Evolutionary conservation across 2,797 vertebrate genomes (phyloP).

Genomic region (Gila robusta): DNA sequence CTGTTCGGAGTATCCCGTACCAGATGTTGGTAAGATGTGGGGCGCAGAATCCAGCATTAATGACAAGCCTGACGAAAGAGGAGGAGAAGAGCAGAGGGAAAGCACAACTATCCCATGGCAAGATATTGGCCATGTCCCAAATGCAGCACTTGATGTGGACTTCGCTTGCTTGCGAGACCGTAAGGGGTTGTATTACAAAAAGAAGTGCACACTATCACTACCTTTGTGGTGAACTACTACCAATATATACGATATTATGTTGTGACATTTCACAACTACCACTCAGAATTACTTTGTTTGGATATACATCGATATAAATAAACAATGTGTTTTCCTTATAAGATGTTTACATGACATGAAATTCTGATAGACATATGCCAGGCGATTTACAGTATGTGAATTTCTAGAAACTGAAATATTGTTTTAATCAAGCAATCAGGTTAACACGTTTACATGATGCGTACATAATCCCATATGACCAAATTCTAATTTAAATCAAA

Average conservation of each 20-base stretch:
- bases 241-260: neutral
- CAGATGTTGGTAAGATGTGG: constrained; percentile 73
- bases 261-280: neutral
- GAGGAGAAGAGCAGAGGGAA: constrained; percentile 68
- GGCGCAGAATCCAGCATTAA: constrained; percentile 74
- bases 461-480: neutral
- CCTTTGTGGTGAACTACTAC: neutral
- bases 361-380: neutral
- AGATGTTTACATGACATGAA: neutral
- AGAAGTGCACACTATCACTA: neutral
- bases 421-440: no score
- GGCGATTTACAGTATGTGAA: neutral
- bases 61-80: constrained; percentile 67
- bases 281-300: neutral
- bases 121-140: neutral
- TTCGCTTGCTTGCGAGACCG: neutral
- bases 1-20: constrained; percentile 61
- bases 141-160: constrained; percentile 1
- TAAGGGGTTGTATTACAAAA: neutral
- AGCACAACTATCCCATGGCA: constrained; percentile 45
- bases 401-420: neutral
- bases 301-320: neutral
- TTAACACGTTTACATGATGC: no score
- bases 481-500: neutral
- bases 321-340: neutral